Conservation (phyloP, 1,140 invertebrate genomes). For the Trichonephila clavipes region DNA sequence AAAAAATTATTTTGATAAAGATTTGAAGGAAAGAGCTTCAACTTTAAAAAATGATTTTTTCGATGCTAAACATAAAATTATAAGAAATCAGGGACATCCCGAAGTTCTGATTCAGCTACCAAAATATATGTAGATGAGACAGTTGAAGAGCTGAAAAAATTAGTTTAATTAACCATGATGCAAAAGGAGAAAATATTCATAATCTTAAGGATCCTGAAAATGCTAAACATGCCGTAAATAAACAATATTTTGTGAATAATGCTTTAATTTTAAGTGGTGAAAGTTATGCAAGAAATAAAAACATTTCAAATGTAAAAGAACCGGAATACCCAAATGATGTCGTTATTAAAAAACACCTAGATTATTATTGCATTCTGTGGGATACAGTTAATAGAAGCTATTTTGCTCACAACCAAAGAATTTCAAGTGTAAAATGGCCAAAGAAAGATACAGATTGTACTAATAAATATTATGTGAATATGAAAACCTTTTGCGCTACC, state of each 20-base stretch:
- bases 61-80: constrained; percentile 20
- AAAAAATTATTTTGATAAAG: constrained; percentile 7
- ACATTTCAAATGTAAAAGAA: not conserved
- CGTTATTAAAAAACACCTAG: not conserved
- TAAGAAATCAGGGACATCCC: not conserved
- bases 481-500: not conserved
- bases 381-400: no score
- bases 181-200: no score
- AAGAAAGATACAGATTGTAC: not conserved
- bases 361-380: not conserved
- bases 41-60: not conserved
- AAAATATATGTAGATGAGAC: not conserved
- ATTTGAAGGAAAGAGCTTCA: not conserved
- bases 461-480: not conserved
- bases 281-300: constrained; percentile 39
- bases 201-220: no score
- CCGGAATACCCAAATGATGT: not conserved
- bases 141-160: no score
- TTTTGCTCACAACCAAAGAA: no score
- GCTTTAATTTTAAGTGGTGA: not conserved
- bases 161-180: no score
- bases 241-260: not conserved
- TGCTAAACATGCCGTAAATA: no score
- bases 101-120: not conserved
- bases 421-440: not conserved